Evolutionary conservation across 2,797 vertebrate species (phyloP).

Genomic region (Diplodus puntazzo): DNA sequence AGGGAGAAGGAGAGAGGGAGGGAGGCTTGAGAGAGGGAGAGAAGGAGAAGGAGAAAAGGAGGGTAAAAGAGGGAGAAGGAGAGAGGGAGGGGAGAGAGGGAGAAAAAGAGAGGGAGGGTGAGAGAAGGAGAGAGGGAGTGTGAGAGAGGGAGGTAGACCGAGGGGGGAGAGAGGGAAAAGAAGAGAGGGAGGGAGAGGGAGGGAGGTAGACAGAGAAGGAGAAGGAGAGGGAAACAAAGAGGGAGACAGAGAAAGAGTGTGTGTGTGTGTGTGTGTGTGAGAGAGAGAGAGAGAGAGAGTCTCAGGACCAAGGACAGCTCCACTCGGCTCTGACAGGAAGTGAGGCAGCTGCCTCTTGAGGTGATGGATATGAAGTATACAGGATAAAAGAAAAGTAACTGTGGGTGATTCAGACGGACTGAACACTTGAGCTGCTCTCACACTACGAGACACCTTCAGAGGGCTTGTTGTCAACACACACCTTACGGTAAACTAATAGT

Average conservation of each 20-base stretch:
- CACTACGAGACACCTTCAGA: not conserved
- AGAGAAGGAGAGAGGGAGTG: no score
- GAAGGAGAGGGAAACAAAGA: no score
- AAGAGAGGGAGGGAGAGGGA: not conserved
- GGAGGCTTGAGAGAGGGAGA: not conserved
- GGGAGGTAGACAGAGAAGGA: no score
- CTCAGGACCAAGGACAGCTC: conserved; percentile 65
- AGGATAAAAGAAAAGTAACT: not conserved
- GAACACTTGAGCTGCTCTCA: not conserved
- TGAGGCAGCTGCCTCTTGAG: conserved; percentile 3
- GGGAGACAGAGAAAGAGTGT: no score
- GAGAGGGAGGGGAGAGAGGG: no score
- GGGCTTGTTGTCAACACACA: not conserved
- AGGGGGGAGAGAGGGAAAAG: no score
- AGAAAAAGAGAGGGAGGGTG: no score
- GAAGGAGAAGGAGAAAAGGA: not conserved
- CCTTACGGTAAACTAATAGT: no score
- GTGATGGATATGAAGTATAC: not conserved
- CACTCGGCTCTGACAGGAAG: conserved; percentile 21
- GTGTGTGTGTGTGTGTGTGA: no score
- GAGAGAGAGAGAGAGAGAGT: no score
- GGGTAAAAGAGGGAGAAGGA: not conserved
- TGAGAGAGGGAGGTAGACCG: no score
- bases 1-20: not conserved
- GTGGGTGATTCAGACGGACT: not conserved